These are phyloP conservation scores for Hormiphora californensis DNA, from an alignment of 37 sponge, comb jelly and placozoan genomes.

Conservation along the genomic window DNA sequence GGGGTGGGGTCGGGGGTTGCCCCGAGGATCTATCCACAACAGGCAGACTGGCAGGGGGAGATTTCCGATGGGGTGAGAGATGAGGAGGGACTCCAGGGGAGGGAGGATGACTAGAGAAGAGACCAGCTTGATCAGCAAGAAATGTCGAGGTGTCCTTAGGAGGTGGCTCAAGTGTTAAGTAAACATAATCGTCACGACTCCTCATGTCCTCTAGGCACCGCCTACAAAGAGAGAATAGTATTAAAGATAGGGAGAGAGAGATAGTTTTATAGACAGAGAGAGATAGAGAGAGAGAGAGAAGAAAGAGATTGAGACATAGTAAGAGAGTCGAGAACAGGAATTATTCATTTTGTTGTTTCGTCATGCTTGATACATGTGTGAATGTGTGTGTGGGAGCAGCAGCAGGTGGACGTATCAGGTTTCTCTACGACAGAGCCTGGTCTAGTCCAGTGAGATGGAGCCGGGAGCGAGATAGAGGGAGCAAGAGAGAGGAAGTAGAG, in stretches of 20 bases:
- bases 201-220: constrained; percentile 49
- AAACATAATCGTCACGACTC: not conserved
- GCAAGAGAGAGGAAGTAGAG: too few relatives aligned
- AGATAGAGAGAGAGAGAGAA: too few relatives aligned
- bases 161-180: constrained; percentile 33
- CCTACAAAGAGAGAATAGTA: constrained; percentile 26
- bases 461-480: too few relatives aligned
- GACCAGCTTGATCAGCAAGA: not conserved
- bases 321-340: too few relatives aligned
- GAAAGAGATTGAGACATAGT: too few relatives aligned
- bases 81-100: constrained; percentile 20
- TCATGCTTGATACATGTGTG: too few relatives aligned
- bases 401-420: too few relatives aligned
- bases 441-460: too few relatives aligned
- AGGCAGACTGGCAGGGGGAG: not conserved
- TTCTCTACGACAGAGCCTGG: too few relatives aligned
- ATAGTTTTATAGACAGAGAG: not conserved
- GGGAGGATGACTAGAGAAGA: not conserved
- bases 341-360: too few relatives aligned
- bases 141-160: not conserved
- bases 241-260: not conserved
- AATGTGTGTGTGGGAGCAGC: too few relatives aligned
- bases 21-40: not conserved
- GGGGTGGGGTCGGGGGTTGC: constrained; percentile 33
- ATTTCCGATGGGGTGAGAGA: not conserved